Conservation (phyloP, 2,797 vertebrate genomes). For the Valencia hispanica region DNA sequence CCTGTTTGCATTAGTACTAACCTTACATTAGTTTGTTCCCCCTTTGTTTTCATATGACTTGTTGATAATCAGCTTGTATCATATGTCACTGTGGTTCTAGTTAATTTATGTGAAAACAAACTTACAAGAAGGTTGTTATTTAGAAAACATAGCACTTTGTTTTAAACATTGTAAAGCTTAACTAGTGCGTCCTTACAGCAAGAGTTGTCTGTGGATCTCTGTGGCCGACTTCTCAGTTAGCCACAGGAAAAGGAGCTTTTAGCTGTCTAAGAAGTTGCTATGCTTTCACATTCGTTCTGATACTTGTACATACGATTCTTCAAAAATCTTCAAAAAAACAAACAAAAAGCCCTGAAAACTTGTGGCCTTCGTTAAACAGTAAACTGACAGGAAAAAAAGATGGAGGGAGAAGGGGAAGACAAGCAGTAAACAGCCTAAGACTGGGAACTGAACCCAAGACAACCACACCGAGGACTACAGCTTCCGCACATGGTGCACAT, state of each 20-base stretch:
- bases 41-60: not conserved
- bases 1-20: not conserved
- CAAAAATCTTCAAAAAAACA: too few relatives aligned
- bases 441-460: too few relatives aligned
- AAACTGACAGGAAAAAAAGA: too few relatives aligned
- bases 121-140: not conserved
- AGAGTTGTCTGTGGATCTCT: not conserved
- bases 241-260: not conserved
- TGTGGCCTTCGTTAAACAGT: too few relatives aligned
- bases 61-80: not conserved
- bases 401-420: too few relatives aligned
- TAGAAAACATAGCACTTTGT: not conserved
- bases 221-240: not conserved
- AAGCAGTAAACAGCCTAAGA: too few relatives aligned
- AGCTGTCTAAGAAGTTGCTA: not conserved
- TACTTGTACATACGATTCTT: too few relatives aligned
- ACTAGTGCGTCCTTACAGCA: not conserved
- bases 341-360: too few relatives aligned
- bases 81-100: not conserved
- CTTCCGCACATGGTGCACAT: too few relatives aligned
- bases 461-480: too few relatives aligned
- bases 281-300: not conserved
- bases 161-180: not conserved
- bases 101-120: not conserved
- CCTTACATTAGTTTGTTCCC: not conserved